phyloP scores from a whole-genome alignment of 2,888 invertebrate species.

The Allolobophora icterica region DNA sequence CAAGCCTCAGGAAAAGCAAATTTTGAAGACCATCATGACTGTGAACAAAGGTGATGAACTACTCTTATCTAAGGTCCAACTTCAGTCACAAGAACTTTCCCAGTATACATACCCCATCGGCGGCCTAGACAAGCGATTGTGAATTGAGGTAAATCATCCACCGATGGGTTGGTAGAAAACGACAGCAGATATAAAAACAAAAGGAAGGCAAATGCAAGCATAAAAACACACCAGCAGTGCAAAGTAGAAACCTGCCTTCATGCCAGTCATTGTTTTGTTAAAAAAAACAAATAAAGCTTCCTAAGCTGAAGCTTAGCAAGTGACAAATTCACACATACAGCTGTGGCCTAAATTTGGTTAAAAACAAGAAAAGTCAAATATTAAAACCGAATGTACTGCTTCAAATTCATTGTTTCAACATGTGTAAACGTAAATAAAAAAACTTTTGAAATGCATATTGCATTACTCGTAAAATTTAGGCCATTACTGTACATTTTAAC shows the following conservation, averaged over 20 bases:
- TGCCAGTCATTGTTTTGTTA: neutral
- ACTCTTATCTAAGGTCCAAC: neutral
- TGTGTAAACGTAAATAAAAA: no score
- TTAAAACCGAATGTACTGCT: neutral
- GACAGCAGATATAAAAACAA: conserved; percentile 27
- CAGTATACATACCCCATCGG: conserved; percentile 21
- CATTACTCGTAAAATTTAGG: neutral
- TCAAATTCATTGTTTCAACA: no score
- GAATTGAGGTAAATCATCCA: conserved; percentile 8
- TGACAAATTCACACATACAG: neutral
- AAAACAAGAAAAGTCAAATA: neutral
- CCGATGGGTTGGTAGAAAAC: conserved; percentile 20
- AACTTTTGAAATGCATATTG: no score
- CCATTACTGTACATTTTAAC: neutral
- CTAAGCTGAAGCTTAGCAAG: neutral
- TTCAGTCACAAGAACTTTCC: neutral
- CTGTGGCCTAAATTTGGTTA: neutral
- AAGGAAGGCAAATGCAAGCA: neutral
- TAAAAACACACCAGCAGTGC: neutral
- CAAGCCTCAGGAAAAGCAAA: neutral
- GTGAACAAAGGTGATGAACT: neutral
- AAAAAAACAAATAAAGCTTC: neutral
- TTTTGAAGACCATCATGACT: neutral
- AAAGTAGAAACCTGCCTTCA: neutral
- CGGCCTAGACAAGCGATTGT: conserved; percentile 23